These are phyloP conservation scores for Chelidonichthys spinosus DNA, from an alignment of 2,797 vertebrate species.

Conservation along the genomic window DNA sequence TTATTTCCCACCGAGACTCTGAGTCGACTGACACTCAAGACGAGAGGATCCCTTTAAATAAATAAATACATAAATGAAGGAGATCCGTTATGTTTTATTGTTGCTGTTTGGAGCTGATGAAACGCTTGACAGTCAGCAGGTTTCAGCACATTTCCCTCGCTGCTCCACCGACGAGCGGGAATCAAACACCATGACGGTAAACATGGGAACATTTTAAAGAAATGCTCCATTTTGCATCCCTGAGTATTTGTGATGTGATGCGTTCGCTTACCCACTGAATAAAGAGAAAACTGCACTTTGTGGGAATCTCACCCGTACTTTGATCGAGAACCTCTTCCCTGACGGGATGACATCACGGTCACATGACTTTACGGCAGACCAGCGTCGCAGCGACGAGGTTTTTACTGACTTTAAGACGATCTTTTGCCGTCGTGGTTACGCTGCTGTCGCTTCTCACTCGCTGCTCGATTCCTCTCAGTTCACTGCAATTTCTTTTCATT, in stretches of 20 bases:
- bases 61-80: neutral
- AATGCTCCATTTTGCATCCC: conserved; percentile 38
- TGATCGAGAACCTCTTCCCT: too few species aligned
- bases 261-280: too few species aligned
- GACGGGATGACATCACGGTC: too few species aligned
- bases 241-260: conserved; percentile 20
- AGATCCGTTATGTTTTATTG: neutral
- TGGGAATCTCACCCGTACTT: too few species aligned
- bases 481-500: neutral
- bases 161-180: conserved; percentile 16
- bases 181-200: conserved; percentile 34
- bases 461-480: neutral
- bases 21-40: too few species aligned
- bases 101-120: conserved; percentile 43
- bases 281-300: neutral
- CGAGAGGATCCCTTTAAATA: conserved; percentile 1
- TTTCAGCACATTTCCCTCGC: conserved; percentile 30
- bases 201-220: conserved; percentile 32
- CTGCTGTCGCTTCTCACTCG: neutral
- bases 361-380: too few species aligned
- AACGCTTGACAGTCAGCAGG: neutral
- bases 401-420: too few species aligned
- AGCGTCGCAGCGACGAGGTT: too few species aligned
- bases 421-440: too few species aligned
- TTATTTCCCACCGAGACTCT: too few species aligned